phyloP scores from a whole-genome alignment of 2,113 vertebrate genomes.

The Hippopotamus amphibius region DNA sequence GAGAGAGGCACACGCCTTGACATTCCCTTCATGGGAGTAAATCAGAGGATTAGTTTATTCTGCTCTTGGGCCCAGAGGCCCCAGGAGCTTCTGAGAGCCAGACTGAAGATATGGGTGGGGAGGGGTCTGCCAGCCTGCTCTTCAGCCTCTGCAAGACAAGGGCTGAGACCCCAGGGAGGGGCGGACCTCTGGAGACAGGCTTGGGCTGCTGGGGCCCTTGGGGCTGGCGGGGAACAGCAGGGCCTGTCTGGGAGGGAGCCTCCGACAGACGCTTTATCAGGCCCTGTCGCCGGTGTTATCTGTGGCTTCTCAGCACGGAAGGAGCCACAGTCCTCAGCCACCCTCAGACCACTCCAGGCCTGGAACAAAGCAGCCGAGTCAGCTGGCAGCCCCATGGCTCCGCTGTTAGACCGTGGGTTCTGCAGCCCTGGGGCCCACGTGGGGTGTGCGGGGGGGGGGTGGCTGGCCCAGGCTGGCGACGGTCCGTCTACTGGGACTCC shows the following conservation, averaged over 20 bases:
- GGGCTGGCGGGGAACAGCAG: constrained; percentile 42
- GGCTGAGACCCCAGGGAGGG: background rate
- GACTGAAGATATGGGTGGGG: background rate
- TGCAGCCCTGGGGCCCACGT: constrained; percentile 74
- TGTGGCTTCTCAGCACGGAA: constrained; percentile 60
- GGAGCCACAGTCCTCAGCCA: constrained; percentile 33
- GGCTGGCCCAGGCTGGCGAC: constrained; percentile 51
- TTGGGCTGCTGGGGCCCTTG: background rate
- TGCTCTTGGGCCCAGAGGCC: background rate
- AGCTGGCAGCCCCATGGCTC: constrained; percentile 65
- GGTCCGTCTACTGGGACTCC: constrained; percentile 74
- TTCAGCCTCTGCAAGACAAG: background rate
- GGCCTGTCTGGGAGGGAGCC: constrained; percentile 70
- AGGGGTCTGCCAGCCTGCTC: background rate
- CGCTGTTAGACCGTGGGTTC: constrained; percentile 61
- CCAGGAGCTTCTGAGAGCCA: background rate
- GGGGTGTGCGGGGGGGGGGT: constrained; percentile 31
- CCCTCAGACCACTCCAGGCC: constrained; percentile 36
- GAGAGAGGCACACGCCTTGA: background rate
- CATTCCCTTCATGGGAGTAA: background rate
- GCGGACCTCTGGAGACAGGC: constrained; percentile 31
- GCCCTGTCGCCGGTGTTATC: constrained; percentile 77
- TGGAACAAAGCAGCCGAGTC: constrained; percentile 81
- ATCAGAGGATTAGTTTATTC: background rate
- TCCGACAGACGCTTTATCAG: constrained; percentile 72